Evolutionary conservation across 2,113 vertebrate species (phyloP), one percentile per base, ranked within the genome.

Genomic region (Geothlypis trichas): DNA sequence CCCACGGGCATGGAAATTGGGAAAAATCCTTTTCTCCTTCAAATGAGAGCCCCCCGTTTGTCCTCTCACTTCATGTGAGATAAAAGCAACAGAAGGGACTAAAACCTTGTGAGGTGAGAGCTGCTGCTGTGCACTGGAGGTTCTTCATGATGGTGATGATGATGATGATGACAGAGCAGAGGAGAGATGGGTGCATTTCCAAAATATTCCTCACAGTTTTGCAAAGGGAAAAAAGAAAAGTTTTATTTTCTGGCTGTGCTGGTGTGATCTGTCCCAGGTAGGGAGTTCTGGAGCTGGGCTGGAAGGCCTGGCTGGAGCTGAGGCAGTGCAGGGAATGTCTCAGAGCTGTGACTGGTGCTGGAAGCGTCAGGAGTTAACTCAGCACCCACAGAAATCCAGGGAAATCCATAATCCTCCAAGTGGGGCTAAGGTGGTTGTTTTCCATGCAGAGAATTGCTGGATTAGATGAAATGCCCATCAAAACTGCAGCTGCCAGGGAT

Each of bases 281-380:
- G 15, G 59, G 76, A 66, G 21, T 66, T 61, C 19, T 68, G 71
- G 67, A 20, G 42, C 13, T 68, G 57, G 37, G 30, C 51, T 55
- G 69, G 74, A 44, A 54, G 28, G 11, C 22, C 6, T 42, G 11
- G 8, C 28, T 73, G 81, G 49, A 81, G 80, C 49, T 0, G 2
- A 13, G 49, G 33, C 30, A 42, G 58, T 30, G 67, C 7, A 0
- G 54, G 79, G 23, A 3, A 31, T 7, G 2, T 23, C 61, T 51
- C 2, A 49, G 46, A 13, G 0, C 72, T 31, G 1, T 6, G 49
- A 2, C 16, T 5, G 37, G 8, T 62, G 66, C 79, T 58, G 0
- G 1, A 51, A 69, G 87, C 19, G 2, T n/a, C 1, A 0, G 3
- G 39, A 58, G 42, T 49, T 66, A 65, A 28, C 63, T 86, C 22